These are phyloP conservation scores for Regulus satrapa DNA, from an alignment of 2,113 vertebrate genomes.

Conservation along the genomic window DNA sequence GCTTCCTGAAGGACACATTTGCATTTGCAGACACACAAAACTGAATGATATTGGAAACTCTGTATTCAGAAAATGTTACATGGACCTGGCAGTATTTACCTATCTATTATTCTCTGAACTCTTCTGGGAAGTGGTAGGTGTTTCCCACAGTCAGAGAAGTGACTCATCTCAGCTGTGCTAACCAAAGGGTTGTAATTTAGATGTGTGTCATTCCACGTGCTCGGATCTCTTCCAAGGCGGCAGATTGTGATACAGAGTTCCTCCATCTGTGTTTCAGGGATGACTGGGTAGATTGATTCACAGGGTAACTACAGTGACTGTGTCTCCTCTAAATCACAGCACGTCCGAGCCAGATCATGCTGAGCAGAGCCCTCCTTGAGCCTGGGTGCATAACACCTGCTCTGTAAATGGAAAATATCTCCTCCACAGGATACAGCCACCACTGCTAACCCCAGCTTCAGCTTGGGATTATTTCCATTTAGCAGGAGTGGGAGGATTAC, in stretches of 20 bases:
- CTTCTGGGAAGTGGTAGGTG: neutral
- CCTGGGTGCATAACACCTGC: neutral
- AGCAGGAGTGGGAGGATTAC: neutral
- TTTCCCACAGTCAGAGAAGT: neutral
- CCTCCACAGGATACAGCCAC: neutral
- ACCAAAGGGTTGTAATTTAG: neutral
- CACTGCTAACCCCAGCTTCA: neutral
- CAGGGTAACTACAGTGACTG: neutral
- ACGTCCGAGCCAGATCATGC: neutral
- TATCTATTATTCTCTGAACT: neutral
- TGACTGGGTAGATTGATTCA: neutral
- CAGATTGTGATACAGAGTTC: constrained; percentile 1
- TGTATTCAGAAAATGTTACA: neutral
- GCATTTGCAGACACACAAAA: neutral
- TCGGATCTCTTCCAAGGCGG: constrained; percentile 17
- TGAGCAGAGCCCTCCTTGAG: neutral
- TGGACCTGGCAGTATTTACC: neutral
- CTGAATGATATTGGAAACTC: neutral
- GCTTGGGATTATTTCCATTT: neutral
- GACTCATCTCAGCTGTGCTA: constrained; percentile 21
- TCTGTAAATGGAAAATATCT: neutral
- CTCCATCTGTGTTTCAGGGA: constrained; percentile 8
- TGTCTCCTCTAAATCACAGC: neutral
- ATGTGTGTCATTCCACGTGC: neutral
- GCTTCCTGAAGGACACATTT: neutral